These are phyloP conservation scores for Fistularia commersonii DNA, from an alignment of 2,797 vertebrate species.

Conservation along the genomic window DNA sequence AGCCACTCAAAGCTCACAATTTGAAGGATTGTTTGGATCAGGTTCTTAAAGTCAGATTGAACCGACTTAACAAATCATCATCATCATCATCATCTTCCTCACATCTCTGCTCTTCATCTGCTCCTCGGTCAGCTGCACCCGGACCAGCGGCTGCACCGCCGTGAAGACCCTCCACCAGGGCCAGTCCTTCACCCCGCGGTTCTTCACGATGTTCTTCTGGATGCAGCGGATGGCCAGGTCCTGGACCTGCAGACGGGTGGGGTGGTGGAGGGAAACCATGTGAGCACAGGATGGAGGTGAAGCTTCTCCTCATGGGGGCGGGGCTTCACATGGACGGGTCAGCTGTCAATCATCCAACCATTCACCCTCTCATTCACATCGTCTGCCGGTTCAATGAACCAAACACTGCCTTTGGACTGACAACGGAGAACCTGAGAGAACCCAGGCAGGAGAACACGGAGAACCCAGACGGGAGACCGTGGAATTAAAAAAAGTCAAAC, in stretches of 20 bases:
- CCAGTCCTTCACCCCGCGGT: conserved; percentile 92
- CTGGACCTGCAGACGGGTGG: conserved; percentile 78
- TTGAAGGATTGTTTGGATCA: no score
- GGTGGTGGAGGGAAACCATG: background rate
- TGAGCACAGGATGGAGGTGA: background rate
- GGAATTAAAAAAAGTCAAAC: conserved; percentile 80
- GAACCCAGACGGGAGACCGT: no score
- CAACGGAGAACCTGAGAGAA: no score
- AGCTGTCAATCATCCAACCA: no score
- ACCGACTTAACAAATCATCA: no score
- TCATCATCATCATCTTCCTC: conserved; percentile 33
- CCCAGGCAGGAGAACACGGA: no score
- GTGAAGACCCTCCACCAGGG: conserved; percentile 98
- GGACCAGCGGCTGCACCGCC: conserved; percentile 90
- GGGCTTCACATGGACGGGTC: conserved; percentile 32
- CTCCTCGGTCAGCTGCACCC: conserved; percentile 94
- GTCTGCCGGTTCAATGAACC: no score
- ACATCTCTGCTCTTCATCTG: conserved; percentile 94
- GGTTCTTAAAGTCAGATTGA: no score
- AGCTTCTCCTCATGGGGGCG: conserved; percentile 71
- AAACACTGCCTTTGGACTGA: no score
- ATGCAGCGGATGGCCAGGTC: conserved; percentile 91
- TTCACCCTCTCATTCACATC: no score
- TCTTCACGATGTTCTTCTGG: conserved; percentile 83
- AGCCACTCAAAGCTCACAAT: no score